phyloP scores from a whole-genome alignment of 2,888 invertebrate species.

The Tetragonula carbonaria region DNA sequence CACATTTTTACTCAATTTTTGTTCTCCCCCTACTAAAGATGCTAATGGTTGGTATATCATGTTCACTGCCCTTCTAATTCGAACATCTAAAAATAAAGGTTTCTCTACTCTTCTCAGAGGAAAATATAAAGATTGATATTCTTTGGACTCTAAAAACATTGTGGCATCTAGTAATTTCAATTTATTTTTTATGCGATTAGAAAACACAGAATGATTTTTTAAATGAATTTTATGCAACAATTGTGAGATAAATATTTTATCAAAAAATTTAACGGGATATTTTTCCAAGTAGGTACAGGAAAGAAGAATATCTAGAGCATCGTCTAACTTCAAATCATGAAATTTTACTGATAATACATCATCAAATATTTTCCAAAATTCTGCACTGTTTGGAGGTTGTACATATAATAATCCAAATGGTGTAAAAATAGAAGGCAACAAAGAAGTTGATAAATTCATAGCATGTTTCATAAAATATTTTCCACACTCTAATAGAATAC shows the following conservation, averaged over 20 bases:
- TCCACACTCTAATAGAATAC: constrained; percentile 86
- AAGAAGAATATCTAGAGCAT: constrained; percentile 87
- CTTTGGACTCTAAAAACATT: constrained; percentile 87
- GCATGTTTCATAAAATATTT: constrained; percentile 86
- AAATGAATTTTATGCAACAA: constrained; percentile 86
- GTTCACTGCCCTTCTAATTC: constrained; percentile 85
- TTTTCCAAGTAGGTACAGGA: constrained; percentile 87
- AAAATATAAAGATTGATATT: constrained; percentile 86
- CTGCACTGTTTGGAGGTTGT: constrained; percentile 84
- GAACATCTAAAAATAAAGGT: constrained; percentile 85
- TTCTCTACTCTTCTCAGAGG: constrained; percentile 85
- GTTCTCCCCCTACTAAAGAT: constrained; percentile 83
- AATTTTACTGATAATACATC: constrained; percentile 85
- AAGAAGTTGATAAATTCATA: constrained; percentile 84
- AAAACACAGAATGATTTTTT: constrained; percentile 80
- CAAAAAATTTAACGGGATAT: constrained; percentile 87
- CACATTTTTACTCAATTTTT: constrained; percentile 85
- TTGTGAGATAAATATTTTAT: constrained; percentile 86
- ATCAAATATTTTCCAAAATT: constrained; percentile 87
- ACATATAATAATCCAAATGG: constrained; percentile 88
- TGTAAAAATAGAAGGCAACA: constrained; percentile 86
- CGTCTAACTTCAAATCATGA: constrained; percentile 85
- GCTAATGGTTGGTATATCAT: constrained; percentile 84
- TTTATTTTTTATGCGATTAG: constrained; percentile 83
- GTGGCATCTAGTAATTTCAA: constrained; percentile 88